Conservation (phyloP, 2,113 vertebrate genomes). For the Oreocharis arfaki region DNA sequence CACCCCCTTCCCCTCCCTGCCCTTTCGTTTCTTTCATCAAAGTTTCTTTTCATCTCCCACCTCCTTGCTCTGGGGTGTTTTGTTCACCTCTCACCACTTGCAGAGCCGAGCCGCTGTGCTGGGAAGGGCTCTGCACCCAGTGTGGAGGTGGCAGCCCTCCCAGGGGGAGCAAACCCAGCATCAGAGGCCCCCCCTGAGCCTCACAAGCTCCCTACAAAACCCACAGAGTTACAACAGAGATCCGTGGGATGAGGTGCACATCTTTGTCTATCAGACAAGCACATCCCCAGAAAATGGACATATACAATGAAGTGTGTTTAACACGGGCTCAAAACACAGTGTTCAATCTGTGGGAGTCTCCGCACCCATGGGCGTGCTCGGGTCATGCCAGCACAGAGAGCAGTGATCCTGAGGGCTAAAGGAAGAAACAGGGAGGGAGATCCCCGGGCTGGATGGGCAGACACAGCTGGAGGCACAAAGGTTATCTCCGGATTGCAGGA, state of each 20-base stretch:
- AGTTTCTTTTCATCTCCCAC: background rate
- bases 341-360: background rate
- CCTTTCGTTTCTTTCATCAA: background rate
- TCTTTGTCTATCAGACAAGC: background rate
- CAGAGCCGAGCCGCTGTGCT: rapidly evolving
- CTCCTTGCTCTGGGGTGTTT: background rate
- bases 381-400: background rate
- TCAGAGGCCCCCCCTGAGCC: background rate
- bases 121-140: background rate
- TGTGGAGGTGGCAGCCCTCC: background rate
- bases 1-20: background rate
- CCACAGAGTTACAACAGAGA: background rate
- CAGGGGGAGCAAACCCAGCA: rapidly evolving
- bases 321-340: rapidly evolving
- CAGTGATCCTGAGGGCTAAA: background rate
- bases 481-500: background rate
- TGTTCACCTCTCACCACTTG: background rate
- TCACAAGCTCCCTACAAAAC: background rate
- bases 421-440: background rate
- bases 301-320: background rate
- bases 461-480: background rate
- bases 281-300: background rate
- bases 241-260: rapidly evolving
- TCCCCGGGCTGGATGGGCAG: rapidly evolving
- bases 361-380: rapidly evolving